Evolutionary conservation across 2,888 invertebrate species (phyloP).

Genomic region (Scaptomyza parva): DNA sequence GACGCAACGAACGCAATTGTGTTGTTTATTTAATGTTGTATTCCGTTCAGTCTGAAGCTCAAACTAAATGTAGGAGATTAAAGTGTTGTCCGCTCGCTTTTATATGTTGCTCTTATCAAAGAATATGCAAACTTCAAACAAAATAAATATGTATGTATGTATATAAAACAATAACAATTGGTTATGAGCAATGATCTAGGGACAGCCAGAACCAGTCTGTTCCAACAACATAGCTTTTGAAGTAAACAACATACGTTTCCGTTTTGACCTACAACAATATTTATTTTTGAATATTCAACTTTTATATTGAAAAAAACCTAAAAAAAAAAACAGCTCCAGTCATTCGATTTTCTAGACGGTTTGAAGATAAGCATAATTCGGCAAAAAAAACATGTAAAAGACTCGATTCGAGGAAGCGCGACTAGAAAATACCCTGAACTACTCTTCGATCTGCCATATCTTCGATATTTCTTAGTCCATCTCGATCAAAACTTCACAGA

Average conservation of each 20-base stretch:
- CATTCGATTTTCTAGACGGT: not conserved
- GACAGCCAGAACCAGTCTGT: not conserved
- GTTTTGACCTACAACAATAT: not conserved
- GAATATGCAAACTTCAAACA: conserved; percentile 50
- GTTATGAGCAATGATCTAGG: not conserved
- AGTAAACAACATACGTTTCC: not conserved
- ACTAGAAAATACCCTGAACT: no score
- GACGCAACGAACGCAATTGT: conserved; percentile 23
- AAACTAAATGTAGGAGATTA: conserved; percentile 20
- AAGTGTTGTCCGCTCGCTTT: conserved; percentile 54
- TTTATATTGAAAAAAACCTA: not conserved
- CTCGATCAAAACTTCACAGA: no score
- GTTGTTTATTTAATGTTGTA: conserved; percentile 23
- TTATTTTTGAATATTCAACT: not conserved
- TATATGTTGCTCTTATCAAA: conserved; percentile 67
- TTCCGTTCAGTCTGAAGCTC: conserved; percentile 22
- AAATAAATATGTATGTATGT: conserved; percentile 29
- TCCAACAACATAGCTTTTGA: not conserved
- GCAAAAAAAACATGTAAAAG: no score
- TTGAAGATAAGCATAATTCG: not conserved
- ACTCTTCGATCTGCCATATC: no score
- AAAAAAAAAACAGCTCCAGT: no score
- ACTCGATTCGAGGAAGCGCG: no score
- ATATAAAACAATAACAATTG: conserved; percentile 27
- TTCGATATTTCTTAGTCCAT: no score